Conservation (phyloP, 2,113 vertebrate genomes). For the Thymallus thymallus region DNA sequence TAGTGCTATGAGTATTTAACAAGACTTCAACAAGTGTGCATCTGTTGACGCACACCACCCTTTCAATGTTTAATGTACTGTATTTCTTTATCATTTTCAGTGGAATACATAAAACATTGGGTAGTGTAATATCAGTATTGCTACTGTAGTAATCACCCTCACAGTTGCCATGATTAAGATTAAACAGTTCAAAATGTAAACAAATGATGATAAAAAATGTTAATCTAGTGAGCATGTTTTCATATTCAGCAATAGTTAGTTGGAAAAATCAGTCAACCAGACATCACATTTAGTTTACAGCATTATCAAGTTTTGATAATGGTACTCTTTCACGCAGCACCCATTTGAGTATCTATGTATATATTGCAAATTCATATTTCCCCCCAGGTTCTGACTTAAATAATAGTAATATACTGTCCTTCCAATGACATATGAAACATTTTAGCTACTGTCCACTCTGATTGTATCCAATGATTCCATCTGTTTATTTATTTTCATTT, state of each 20-base stretch:
- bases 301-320: background rate
- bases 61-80: background rate
- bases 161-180: background rate
- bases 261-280: background rate
- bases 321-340: background rate
- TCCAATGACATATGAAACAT: background rate
- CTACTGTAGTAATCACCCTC: background rate
- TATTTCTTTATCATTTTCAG: too few relatives aligned
- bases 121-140: background rate
- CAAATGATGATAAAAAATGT: background rate
- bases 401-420: background rate
- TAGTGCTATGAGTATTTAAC: background rate
- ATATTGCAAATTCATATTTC: background rate
- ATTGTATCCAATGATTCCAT: background rate
- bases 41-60: background rate
- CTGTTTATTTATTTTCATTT: constrained; percentile 7
- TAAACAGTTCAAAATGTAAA: background rate
- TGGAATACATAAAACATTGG: background rate
- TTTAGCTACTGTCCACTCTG: background rate
- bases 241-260: background rate
- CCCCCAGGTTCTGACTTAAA: background rate
- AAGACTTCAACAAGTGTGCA: background rate
- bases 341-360: too few relatives aligned
- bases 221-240: background rate
- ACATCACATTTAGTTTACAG: background rate